Base-by-base conservation (phyloP, 1,140 invertebrate genomes). In the Heliconius himera region DNA sequence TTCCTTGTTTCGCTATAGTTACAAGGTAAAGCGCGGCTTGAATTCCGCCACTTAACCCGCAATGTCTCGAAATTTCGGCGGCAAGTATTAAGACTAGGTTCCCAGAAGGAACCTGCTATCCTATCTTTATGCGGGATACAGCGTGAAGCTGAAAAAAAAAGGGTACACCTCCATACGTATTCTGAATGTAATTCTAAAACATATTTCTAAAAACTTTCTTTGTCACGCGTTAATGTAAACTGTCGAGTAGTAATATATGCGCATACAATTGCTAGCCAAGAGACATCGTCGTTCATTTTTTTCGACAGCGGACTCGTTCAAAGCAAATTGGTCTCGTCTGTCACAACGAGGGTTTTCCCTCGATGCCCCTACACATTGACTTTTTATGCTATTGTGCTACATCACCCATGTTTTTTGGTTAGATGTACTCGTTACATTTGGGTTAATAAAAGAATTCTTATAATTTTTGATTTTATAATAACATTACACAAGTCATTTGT, bases 281-380 rank as follows among this genome's bases (percentile, higher is more conserved):
- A 81, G 79, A 82, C 75, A 79, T 75, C 46, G 60, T 38, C 46
- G 81, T 82, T 82, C 74, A 80, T 77, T 78, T 82, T 84, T 82
- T 79, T 79, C 81, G 70, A 81, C 74, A 77, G 73, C 33, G 79
- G 51, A 76, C 80, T 83, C 82, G 75, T 77, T 81, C 74, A 60
- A 73, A 79, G 80, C 82, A 81, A 81, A 81, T 81, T 77, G 75
- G 82, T 77, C 78, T 79, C 82, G 77, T 83, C 77, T 73, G 80
- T 81, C 82, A 83, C 80, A 73, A 80, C 60, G 49, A 72, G 78
- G 77, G 82, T 78, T 81, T 83, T 83, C 76, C 82, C 82, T 75
- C 56, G 76, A 41, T 73, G 73, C 73, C 74, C 46, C 79, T 46
- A 60, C 74, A 74, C 73, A 75, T 66, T 29, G 60, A 66, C 60